Percentiles rank a stretch among this genome's conserved stretches.
phyloP scores from a whole-genome alignment of 2,113 vertebrate genomes.

The Nerophis ophidion region DNA sequence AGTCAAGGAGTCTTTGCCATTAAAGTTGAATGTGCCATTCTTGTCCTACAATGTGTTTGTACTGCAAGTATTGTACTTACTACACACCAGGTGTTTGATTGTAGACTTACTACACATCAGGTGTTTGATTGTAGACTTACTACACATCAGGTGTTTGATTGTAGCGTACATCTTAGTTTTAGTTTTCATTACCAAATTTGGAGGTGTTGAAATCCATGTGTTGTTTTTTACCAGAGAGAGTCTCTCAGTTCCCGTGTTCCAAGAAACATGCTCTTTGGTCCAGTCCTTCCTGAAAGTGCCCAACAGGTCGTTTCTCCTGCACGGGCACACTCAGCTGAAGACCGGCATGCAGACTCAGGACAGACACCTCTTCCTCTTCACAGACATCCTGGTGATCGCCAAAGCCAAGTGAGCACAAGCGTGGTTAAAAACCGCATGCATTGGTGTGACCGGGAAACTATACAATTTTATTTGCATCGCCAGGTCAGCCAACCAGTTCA shows the following conservation, averaged over 20 bases:
- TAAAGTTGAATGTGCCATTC: no score
- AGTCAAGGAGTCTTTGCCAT: no score
- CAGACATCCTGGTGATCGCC: constrained; percentile 54
- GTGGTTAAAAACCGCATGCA: neutral
- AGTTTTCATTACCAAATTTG: no score
- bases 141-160: no score
- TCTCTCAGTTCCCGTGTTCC: constrained; percentile 43
- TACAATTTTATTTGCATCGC: neutral
- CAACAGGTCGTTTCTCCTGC: constrained; percentile 51
- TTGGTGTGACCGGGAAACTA: neutral
- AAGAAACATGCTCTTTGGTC: constrained; percentile 53
- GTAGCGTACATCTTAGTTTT: no score
- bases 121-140: no score
- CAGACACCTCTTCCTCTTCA: constrained; percentile 67
- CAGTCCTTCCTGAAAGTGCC: constrained; percentile 49
- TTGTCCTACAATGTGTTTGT: no score
- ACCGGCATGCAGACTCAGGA: constrained; percentile 69
- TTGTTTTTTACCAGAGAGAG: constrained; percentile 48
- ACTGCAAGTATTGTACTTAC: no score
- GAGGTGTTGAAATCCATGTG: no score
- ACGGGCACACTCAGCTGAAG: constrained; percentile 59
- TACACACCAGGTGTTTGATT: no score
- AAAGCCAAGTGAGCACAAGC: constrained; percentile 60
- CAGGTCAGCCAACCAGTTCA: constrained; percentile 76
- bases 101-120: no score